Percentiles rank a stretch among this genome's conserved stretches.
Evolutionary conservation across 2,113 vertebrate species (phyloP).

Genomic region (Pongo abelii): DNA sequence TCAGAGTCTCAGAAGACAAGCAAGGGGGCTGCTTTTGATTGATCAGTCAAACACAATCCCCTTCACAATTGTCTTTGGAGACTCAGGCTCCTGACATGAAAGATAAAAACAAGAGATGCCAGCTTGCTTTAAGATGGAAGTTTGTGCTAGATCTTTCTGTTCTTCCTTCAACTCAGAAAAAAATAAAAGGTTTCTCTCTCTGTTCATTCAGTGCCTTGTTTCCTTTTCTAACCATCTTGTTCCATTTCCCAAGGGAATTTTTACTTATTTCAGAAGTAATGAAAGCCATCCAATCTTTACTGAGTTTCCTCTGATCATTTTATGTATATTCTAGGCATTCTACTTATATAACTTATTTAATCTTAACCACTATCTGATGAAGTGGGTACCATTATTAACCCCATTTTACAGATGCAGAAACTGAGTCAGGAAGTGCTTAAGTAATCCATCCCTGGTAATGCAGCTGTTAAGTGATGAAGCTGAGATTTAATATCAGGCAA

Average conservation of each 20-base stretch:
- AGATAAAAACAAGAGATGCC: slow-evolving; percentile 61
- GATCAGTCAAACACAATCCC: slow-evolving; percentile 71
- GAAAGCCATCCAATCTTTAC: background rate
- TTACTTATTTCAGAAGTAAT: slow-evolving; percentile 5
- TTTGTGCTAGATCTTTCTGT: slow-evolving; percentile 28
- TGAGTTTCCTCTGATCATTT: background rate
- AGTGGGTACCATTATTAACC: background rate
- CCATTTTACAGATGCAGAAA: background rate
- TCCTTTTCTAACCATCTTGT: slow-evolving; percentile 30
- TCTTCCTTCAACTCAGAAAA: slow-evolving; percentile 46
- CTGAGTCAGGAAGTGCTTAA: background rate
- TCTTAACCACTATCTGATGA: background rate
- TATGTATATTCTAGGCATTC: background rate
- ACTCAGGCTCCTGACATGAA: slow-evolving; percentile 65
- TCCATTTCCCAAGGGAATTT: background rate
- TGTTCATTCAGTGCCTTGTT: background rate
- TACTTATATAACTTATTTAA: background rate
- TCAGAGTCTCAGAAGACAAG: slow-evolving; percentile 66
- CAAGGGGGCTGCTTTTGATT: slow-evolving; percentile 63
- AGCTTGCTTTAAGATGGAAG: slow-evolving; percentile 63
- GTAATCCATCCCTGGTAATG: background rate
- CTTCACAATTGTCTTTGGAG: slow-evolving; percentile 71
- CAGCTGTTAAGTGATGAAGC: background rate
- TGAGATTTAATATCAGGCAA: background rate
- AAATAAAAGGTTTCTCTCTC: background rate